Evolutionary conservation across 2,113 vertebrate species (phyloP).

Genomic region (Recurvirostra avosetta): DNA sequence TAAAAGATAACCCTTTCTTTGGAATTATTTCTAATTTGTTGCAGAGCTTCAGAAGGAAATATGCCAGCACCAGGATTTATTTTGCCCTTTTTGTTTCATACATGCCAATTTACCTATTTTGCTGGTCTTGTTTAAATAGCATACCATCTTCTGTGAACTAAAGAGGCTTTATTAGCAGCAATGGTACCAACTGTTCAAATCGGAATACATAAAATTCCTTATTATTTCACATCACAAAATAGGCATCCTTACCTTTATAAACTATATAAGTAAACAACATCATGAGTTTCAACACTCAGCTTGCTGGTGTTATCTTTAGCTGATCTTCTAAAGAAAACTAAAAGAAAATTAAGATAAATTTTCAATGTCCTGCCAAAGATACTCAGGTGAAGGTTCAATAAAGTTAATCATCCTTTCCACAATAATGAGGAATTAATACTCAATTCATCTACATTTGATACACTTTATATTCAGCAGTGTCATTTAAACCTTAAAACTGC

Average conservation of each 20-base stretch:
- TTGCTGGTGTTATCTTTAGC: not conserved
- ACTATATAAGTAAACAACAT: not conserved
- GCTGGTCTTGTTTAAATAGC: not conserved
- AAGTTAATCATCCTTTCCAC: conserved; percentile 16
- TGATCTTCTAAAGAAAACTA: not conserved
- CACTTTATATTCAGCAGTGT: not conserved
- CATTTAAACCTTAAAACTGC: conserved; percentile 9
- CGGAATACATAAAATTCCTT: not conserved
- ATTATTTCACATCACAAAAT: not conserved
- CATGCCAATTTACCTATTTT: not conserved
- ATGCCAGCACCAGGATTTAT: not conserved
- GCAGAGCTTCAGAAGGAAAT: conserved; percentile 1
- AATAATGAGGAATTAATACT: conserved; percentile 36
- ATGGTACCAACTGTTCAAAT: not conserved
- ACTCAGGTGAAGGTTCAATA: not conserved
- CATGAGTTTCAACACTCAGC: not conserved
- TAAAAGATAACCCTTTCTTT: conserved; percentile 13
- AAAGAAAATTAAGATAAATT: conserved; percentile 2
- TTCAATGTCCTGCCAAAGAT: not conserved
- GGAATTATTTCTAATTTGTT: conserved; percentile 1
- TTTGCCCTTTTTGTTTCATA: not conserved
- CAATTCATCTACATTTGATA: conserved; percentile 16
- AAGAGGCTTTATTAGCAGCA: not conserved
- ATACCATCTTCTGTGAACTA: not conserved
- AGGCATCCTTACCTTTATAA: not conserved